Base-by-base conservation (phyloP, 2,113 vertebrate species). In the Microtus montanus region DNA sequence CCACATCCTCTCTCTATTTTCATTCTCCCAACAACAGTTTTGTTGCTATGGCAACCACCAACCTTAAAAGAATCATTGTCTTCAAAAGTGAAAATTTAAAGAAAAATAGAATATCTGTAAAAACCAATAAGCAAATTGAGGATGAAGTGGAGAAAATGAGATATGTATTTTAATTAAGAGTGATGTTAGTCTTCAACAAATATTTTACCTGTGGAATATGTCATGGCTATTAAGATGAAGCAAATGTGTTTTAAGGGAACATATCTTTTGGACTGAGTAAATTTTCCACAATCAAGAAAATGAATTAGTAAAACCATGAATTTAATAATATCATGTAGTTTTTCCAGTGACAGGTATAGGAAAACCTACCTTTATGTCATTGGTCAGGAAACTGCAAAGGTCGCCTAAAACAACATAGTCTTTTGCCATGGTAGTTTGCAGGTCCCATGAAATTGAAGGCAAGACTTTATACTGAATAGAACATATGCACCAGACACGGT, bases 121-220 rank as follows among this genome's bases (percentile, higher is more conserved):
- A 63, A 96, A 73, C 0, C 64, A 17, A 17, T 68, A 52, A 75
- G 2, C 47, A 68, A 80, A 30, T 80, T 70, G 30, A 8, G 19
- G 14, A 4, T 11, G 0, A 2, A 4, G 15, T 54, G 1, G 1
- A 30, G 1, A 82, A 22, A 84, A 61, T 30, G 2, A 7, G 19
- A 47, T n/a, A 8, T 54, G 26, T 5, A 1, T 90, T 93, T 92
- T 61, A 9, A 80, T 49, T 26, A 70, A 64, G 7, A 85, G 44
- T 68, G 5, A 47, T 88, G 68, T 15, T 63, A 61, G 2, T 68
- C 5, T 0, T 61, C 13, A 28, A 58, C 24, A 44, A 24, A 80
- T 82, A 87, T 52, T 90, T 64, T 73, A 35, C 11, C 64, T 82
- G 2, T 86, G 92, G 1, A 64, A 5, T 41, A 35, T 82, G 14